Evolutionary conservation across 2,888 invertebrate genomes (phyloP).

Genomic region (Agriopis aurantiaria): DNA sequence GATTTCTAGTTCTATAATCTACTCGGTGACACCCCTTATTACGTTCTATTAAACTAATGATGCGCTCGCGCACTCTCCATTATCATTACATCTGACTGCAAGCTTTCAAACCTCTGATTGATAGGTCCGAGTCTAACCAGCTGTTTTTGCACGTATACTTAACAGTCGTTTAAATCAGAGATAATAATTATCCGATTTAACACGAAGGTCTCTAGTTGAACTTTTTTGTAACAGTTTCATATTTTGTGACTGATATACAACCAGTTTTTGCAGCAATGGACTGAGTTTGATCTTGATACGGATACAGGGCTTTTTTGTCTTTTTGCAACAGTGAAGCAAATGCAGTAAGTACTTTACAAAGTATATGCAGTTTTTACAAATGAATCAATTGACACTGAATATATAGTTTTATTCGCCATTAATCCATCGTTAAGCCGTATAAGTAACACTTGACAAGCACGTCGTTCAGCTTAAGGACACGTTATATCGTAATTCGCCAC

Average conservation of each 20-base stretch:
- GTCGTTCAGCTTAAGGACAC: slow-evolving; percentile 49
- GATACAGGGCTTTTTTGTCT: background rate
- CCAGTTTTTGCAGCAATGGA: slow-evolving; percentile 19
- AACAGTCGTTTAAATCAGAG: slow-evolving; percentile 15
- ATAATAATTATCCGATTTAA: slow-evolving; percentile 22
- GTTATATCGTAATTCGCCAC: slow-evolving; percentile 58
- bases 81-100: slow-evolving; percentile 54
- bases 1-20: background rate
- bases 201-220: slow-evolving; percentile 10
- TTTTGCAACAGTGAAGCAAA: background rate
- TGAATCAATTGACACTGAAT: background rate
- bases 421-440: slow-evolving; percentile 26
- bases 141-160: slow-evolving; percentile 36
- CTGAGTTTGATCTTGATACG: slow-evolving; percentile 16
- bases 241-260: slow-evolving; percentile 11
- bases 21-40: slow-evolving; percentile 50
- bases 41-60: slow-evolving; percentile 53
- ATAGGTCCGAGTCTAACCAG: slow-evolving; percentile 44
- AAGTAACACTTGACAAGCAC: slow-evolving; percentile 16
- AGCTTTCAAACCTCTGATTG: slow-evolving; percentile 47
- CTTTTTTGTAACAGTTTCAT: slow-evolving; percentile 16
- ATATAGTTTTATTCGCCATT: background rate
- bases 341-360: background rate
- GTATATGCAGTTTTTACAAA: background rate
- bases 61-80: slow-evolving; percentile 57